Conservation (phyloP, 2,888 invertebrate species). For the Perizoma flavofasciatum region DNA sequence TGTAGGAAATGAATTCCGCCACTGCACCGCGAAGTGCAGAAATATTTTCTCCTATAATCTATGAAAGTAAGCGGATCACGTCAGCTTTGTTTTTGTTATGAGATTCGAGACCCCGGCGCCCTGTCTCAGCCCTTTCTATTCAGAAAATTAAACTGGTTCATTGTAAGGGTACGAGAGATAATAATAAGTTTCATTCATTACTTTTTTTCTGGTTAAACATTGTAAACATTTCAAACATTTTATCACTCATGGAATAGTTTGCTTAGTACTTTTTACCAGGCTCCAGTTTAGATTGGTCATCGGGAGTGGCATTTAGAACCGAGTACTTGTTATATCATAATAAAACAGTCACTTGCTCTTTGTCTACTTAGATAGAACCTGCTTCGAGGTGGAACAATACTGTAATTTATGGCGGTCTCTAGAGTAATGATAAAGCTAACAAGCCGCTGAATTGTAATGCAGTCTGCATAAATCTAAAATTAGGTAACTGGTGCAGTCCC, state of each 20-base stretch:
- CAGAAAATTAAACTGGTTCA: conserved; percentile 56
- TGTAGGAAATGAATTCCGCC: conserved; percentile 36
- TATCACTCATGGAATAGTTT: too few species aligned
- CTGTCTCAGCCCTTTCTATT: conserved; percentile 58
- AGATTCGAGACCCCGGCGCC: conserved; percentile 71
- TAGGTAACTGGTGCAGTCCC: conserved; percentile 42
- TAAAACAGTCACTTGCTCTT: neutral
- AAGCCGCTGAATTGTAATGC: conserved; percentile 59
- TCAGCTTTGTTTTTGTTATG: conserved; percentile 82
- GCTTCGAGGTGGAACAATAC: conserved; percentile 54
- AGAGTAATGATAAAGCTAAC: conserved; percentile 66
- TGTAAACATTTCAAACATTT: too few species aligned
- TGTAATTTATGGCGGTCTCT: conserved; percentile 61
- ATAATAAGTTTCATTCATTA: conserved; percentile 1
- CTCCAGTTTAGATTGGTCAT: too few species aligned
- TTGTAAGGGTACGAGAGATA: neutral
- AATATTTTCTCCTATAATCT: conserved; percentile 74
- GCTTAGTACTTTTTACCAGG: too few species aligned
- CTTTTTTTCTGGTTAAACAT: neutral
- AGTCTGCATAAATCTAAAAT: conserved; percentile 52
- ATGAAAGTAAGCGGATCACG: conserved; percentile 80
- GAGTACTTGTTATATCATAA: conserved; percentile 1
- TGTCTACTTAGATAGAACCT: conserved; percentile 23
- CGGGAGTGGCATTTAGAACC: neutral
- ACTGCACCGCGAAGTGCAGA: conserved; percentile 52